Evolutionary conservation across 2,113 vertebrate species (phyloP), one percentile per base, ranked within the genome.

Genomic region (Buteo buteo): DNA sequence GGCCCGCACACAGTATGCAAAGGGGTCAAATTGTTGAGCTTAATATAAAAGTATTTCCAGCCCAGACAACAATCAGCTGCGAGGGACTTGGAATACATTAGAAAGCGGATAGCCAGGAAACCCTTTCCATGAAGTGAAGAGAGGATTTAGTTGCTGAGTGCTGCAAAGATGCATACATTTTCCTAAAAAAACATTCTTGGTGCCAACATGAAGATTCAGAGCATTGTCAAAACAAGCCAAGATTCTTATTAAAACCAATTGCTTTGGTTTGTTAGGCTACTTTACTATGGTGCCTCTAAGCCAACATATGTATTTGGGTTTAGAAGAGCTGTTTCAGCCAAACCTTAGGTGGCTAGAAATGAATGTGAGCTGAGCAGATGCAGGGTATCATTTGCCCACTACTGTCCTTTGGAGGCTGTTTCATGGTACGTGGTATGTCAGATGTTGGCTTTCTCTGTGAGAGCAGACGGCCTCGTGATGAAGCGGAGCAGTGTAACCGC

Each of bases 211-310:
- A 97, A 96, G 93, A 95, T 94, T 84, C 91, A 74, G 82, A 93
- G 88, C 89, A 79, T 95, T 94, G 93, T 97, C 95, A 74, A 95
- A 97, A 96, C 91, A 96, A 96, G 96, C 94, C 95, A 96, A 94
- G 91, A 86, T 58, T 78, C 93, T 95, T 96, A 95, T 96, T 96
- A 94, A 97, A 97, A 96, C 96, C 95, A 96, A 97, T 97, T 94
- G 84, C 84, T 90, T 83, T 88, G 95, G 94, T 95, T 94, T 96
- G 84, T 93, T 73, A 82, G 96, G 84, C 94, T 93, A 55, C 93
- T 96, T 94, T 88, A 49, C 93, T 91, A n/a, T 55, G 79, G 90
- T 93, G 82, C 47, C 79, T 96, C 64, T 62, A 82, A 95, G 94
- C 89, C 96, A 97, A 80, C 90, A 91, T 80, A 93, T 93, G 94